Conservation (phyloP, 2,113 vertebrate genomes). For the Sceloporus tristichus region DNA sequence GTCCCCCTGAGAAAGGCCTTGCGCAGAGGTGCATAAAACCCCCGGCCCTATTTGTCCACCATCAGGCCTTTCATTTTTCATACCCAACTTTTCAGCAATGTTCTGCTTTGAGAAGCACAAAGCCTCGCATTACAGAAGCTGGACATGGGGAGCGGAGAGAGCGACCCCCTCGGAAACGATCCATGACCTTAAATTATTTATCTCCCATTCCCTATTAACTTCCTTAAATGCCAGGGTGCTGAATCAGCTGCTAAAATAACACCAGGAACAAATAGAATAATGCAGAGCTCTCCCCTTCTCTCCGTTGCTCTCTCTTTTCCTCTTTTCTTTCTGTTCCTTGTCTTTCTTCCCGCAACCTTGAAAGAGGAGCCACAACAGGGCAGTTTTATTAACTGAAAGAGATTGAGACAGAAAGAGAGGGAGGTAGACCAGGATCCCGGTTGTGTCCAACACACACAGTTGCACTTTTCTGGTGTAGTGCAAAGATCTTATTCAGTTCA, state of each 20-base stretch:
- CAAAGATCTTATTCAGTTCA: too few relatives aligned
- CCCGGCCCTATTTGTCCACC: too few relatives aligned
- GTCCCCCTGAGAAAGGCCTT: too few relatives aligned
- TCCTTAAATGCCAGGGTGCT: constrained; percentile 16
- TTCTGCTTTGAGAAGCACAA: background rate
- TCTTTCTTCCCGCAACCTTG: background rate
- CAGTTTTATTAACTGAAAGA: background rate
- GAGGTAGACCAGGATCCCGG: too few relatives aligned
- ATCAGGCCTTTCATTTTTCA: background rate
- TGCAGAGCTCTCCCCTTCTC: background rate
- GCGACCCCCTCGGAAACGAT: constrained; percentile 24
- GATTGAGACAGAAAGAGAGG: too few relatives aligned
- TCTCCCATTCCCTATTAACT: background rate
- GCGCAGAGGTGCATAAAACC: too few relatives aligned
- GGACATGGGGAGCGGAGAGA: constrained; percentile 19
- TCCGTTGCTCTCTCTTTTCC: background rate
- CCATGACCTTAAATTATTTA: constrained; percentile 48
- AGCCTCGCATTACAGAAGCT: background rate
- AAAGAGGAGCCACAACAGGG: background rate
- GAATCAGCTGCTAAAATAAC: background rate
- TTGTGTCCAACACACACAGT: too few relatives aligned
- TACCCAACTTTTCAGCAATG: background rate
- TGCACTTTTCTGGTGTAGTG: too few relatives aligned
- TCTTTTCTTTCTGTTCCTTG: too few relatives aligned
- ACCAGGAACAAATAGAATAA: background rate